Base-by-base conservation (phyloP, 1,140 invertebrate genomes). In the Ruditapes philippinarum region DNA sequence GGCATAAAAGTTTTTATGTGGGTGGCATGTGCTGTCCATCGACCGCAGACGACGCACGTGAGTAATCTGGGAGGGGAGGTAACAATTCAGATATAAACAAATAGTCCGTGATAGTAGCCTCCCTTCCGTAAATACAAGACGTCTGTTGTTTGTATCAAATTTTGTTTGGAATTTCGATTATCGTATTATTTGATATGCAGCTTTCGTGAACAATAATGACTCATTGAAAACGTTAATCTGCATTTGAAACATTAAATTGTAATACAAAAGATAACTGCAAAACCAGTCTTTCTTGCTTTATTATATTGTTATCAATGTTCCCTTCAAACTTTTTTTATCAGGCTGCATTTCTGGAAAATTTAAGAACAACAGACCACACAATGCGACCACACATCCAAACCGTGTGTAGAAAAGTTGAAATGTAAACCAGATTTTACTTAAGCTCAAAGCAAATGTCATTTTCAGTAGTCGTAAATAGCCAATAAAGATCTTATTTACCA, bases 401-500 rank as follows among this genome's bases (percentile, higher is more conserved):
- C 31, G 36, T 51, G 40, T 84, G 62, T 51, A 51, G 42, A 74
- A 84, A 49, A 84, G 14, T 84, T 36, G 42, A 84, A 84, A 70
- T 73, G 82, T 84, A 73, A 70, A 84, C 82, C 45, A 74, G 40
- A 74, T 84, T 54, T 51, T 49, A 65, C 31, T 78, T 31, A 33
- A 70, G 40, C 62, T 84, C 82, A 84, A 84, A 73, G 82, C 62
- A 36, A 49, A 49, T 49, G 82, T 84, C 65, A 73, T 84, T 84
- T 84, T 33, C 40, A 17, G 11, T 12, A 31, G 82, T 84, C 82
- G 65, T 84, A 84, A 84, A 84, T 73, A 70, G 31, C 49, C 65
- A 51, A 84, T 84, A 84, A 84, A 84, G 82, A 84, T 84, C 65
- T 54, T 68, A 82, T 54, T 78, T 78, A 51, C 45, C 45, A 78